phyloP scores from a whole-genome alignment of 2,888 invertebrate genomes.

The Microplitis manilae region DNA sequence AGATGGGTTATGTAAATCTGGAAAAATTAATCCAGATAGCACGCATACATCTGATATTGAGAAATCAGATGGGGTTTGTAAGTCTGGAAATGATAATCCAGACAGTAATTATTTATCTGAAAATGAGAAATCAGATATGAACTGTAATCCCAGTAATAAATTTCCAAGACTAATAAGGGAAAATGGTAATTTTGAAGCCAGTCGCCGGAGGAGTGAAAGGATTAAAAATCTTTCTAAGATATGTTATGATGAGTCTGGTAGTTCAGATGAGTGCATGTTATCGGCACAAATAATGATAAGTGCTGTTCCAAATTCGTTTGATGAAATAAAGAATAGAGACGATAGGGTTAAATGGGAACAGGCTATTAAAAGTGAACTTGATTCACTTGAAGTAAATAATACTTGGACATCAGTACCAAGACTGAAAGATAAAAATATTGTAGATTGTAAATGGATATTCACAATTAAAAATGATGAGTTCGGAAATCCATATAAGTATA shows the following conservation, averaged over 20 bases:
- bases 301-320: constrained; percentile 19
- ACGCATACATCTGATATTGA: not conserved
- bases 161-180: constrained; percentile 5
- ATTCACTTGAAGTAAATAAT: constrained; percentile 31
- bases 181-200: not conserved
- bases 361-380: no score
- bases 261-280: constrained; percentile 21
- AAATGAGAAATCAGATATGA: constrained; percentile 25
- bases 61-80: not conserved
- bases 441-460: no score
- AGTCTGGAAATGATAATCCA: constrained; percentile 2
- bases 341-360: constrained; percentile 44
- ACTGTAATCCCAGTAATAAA: constrained; percentile 6
- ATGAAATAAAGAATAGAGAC: constrained; percentile 40
- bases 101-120: constrained; percentile 15
- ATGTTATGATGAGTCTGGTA: constrained; percentile 25
- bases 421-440: constrained; percentile 38
- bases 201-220: constrained; percentile 38
- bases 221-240: constrained; percentile 24
- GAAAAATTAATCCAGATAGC: not conserved
- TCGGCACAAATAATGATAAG: constrained; percentile 12
- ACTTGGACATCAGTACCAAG: constrained; percentile 2
- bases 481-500: constrained; percentile 31
- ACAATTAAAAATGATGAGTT: constrained; percentile 35
- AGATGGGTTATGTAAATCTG: constrained; percentile 19